A percentile compares a stretch with the other conserved stretches of the same genome.
Conservation (phyloP, 2,888 invertebrate genomes). For the Chloroclystis v-ata region DNA sequence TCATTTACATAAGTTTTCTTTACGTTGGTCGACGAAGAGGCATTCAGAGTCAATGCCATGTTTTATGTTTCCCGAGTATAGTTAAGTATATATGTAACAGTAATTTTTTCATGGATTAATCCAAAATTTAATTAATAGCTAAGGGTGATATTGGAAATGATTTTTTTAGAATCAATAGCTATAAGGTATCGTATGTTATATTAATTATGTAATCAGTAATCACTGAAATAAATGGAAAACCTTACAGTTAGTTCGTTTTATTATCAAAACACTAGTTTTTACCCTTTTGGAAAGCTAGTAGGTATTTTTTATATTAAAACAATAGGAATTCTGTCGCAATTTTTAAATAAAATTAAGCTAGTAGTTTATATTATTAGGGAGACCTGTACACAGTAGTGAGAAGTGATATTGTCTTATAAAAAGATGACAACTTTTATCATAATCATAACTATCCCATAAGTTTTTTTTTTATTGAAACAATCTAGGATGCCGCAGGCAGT, state of each 20-base stretch:
- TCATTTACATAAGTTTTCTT: constrained; percentile 23
- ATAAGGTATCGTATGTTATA: constrained; percentile 76
- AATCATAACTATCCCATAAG: too few relatives aligned
- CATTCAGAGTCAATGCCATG: constrained; percentile 17
- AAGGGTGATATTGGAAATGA: constrained; percentile 78
- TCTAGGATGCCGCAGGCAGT: too few relatives aligned
- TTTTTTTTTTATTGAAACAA: too few relatives aligned
- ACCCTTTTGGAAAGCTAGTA: too few relatives aligned
- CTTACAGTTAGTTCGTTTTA: constrained; percentile 39
- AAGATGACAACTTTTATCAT: too few relatives aligned
- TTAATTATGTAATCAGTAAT: constrained; percentile 76
- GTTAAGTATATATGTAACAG: constrained; percentile 48
- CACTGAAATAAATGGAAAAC: constrained; percentile 75
- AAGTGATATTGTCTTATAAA: too few relatives aligned
- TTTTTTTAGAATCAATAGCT: constrained; percentile 77
- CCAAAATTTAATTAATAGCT: constrained; percentile 70
- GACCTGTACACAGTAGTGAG: too few relatives aligned
- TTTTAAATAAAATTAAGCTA: too few relatives aligned
- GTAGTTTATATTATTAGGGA: too few relatives aligned
- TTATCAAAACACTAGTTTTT: too few relatives aligned
- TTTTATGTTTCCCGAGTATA: constrained; percentile 35
- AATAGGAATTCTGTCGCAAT: too few relatives aligned
- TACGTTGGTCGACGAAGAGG: constrained; percentile 15
- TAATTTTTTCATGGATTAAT: constrained; percentile 72
- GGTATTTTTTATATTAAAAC: too few relatives aligned